Base-by-base conservation (phyloP, 2,888 invertebrate genomes). In the Chymomyza fuscimana region DNA sequence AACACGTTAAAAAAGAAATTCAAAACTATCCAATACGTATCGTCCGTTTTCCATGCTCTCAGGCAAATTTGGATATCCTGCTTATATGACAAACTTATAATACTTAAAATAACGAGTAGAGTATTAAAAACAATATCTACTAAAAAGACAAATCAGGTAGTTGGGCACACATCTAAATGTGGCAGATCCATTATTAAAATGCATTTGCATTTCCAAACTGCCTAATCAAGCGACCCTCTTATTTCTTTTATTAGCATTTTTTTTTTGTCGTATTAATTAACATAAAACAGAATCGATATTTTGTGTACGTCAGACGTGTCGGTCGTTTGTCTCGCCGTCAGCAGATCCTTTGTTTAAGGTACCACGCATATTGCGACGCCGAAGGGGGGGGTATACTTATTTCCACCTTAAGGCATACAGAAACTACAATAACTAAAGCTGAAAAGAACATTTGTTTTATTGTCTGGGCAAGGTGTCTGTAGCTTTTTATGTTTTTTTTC, bases 211-310 rank as follows among this genome's bases (percentile, higher is more conserved):
- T 71, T 77, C 79, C 80, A 67, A 72, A 67, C 69, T 72, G 60
- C 70, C 70, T 71, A 16, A 50, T 65, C 40, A 36, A 51, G 29
- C 40, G 10, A 12, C 40, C 12, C 40, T 46, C 12, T 46, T 46
- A 46, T 46, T 46, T 64, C 56, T 51, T 66, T 75, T 80, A 58
- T 78, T 67, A 29, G 66, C 32, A 32, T 63, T 56, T 69, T 65
- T 72, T 5, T 32, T 32, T 32, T 32, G 32, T 0, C 32, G 3
- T 78, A 86, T 82, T 83, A 83, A 83, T 86, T 83, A 85, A 80
- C 77, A 78, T 69, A 73, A 69, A 70, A 59, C 67, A 36, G 66
- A 82, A 80, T 83, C 83, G 87, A 87, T 83, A 77, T 72, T 73
- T 56, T 59, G 15, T 54, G 16, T 29, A 46, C 32, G 32, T 32